Percentiles rank a stretch among this genome's conserved stretches.
phyloP scores from a whole-genome alignment of 2,113 vertebrate genomes.

The Megaceryle torquata region DNA sequence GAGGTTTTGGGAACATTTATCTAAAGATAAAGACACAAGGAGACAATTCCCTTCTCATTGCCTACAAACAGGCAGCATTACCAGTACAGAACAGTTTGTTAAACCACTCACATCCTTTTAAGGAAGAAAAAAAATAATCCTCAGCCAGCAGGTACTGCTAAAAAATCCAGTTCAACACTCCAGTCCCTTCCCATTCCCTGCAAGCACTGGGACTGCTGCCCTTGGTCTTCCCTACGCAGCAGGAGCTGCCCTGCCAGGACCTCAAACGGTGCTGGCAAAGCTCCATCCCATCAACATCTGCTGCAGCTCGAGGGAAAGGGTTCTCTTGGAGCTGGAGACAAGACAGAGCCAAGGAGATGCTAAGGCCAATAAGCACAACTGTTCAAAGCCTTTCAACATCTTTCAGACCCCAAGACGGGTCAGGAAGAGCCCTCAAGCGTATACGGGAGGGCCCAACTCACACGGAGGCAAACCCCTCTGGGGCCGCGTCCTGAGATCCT shows the following conservation, averaged over 20 bases:
- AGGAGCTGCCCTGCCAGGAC: not conserved
- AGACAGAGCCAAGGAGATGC: not conserved
- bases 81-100: not conserved
- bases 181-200: not conserved
- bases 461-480: not conserved
- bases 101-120: not conserved
- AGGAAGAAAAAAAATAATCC: not conserved
- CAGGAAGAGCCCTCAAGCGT: not conserved
- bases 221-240: not conserved
- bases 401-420: not conserved
- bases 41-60: not conserved
- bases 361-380: not conserved
- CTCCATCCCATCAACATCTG: not conserved
- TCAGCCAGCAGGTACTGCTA: fast-evolving
- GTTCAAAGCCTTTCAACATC: not conserved
- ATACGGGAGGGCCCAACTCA: fast-evolving
- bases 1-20: not conserved
- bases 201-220: not conserved
- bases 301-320: not conserved
- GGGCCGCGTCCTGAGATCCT: not conserved
- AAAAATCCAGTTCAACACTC: not conserved
- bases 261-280: not conserved
- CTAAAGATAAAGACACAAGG: not conserved
- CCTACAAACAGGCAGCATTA: not conserved
- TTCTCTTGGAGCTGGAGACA: not conserved